Evolutionary conservation across 2,113 vertebrate species (phyloP), one percentile per base, ranked within the genome.

Genomic region (Myotis yumanensis): DNA sequence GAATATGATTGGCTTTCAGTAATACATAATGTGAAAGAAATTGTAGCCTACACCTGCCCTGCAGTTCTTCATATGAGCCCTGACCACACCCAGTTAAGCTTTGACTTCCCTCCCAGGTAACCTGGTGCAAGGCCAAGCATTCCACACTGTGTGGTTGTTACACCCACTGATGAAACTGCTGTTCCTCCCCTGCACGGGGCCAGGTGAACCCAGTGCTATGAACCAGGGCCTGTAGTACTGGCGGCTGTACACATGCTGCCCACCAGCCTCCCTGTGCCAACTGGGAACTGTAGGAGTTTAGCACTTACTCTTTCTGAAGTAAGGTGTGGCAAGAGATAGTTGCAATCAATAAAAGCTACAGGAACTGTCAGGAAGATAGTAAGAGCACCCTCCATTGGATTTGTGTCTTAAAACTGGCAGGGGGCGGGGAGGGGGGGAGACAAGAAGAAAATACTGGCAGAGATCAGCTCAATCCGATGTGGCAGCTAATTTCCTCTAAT

Each of bases 1-100:
- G 51, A 64, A 90, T 30, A 62, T 72, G 46, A 83, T 25, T 57
- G 52, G 37, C 40, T 85, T 66, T 86, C 73, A 75, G 68, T 86
- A 79, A 69, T 28, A 14, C 17, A 46, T 46, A 48, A 76, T 51
- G 20, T 88, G 35, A 54, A 64, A 37, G 37, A 93, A 85, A 73
- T 79, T 91, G 20, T 6, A 76, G 35, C 81, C 52, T 23, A 16
- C 2, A 37, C 62, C 12, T 51, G 69, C 15, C 66, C 10, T 96
- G 12, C 54, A 84, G 18, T 28, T 71, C 68, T 76, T 25, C 0
- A 10, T 30, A 28, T 22, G 62, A 80, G 40, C n/a, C 37, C 5
- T 16, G 76, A 28, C 69, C 71, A 77, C 80, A 87, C 75, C 68
- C 32, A 20, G 51, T 4, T 76, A 40, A 64, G 20, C 14, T 80